These are phyloP conservation scores for Columba guinea DNA, from an alignment of 2,797 vertebrate species.

Conservation along the genomic window DNA sequence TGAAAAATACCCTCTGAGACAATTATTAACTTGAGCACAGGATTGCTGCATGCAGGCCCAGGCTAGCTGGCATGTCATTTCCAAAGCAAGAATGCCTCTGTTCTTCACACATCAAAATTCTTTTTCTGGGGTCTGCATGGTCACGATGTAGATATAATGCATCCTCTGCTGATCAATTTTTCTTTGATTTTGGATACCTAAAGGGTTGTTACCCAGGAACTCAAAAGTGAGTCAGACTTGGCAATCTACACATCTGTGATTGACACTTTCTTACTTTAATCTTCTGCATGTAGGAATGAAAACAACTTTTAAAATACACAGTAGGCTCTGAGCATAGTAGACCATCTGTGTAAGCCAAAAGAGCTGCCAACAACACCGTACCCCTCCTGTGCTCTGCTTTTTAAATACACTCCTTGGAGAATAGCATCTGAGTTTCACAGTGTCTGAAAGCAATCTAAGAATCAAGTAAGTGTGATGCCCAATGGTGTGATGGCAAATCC, in stretches of 20 bases:
- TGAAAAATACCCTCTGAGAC: not conserved
- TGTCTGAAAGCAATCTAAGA: slow-evolving; percentile 28
- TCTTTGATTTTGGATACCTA: slow-evolving; percentile 30
- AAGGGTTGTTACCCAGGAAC: not conserved
- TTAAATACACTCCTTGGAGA: slow-evolving; percentile 48
- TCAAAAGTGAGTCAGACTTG: slow-evolving; percentile 18
- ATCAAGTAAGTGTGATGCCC: slow-evolving; percentile 32
- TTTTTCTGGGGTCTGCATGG: not conserved
- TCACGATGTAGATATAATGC: not conserved
- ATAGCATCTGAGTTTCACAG: slow-evolving; percentile 14
- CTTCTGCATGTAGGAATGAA: slow-evolving; percentile 29
- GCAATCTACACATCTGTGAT: slow-evolving; percentile 37
- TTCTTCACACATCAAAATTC: not conserved
- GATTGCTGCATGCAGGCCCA: not conserved
- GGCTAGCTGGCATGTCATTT: not conserved
- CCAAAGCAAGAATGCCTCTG: not conserved
- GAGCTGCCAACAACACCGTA: slow-evolving; percentile 47
- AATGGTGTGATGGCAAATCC: slow-evolving; percentile 27
- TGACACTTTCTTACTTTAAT: slow-evolving; percentile 58
- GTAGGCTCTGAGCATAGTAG: not conserved
- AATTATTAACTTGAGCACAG: not conserved
- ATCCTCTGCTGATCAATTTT: slow-evolving; percentile 12
- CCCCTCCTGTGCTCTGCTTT: slow-evolving; percentile 11
- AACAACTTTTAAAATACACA: slow-evolving; percentile 34
- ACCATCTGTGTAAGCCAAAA: slow-evolving; percentile 52